Conservation (phyloP, 2,888 invertebrate genomes). For the Silvanus unidentatus region DNA sequence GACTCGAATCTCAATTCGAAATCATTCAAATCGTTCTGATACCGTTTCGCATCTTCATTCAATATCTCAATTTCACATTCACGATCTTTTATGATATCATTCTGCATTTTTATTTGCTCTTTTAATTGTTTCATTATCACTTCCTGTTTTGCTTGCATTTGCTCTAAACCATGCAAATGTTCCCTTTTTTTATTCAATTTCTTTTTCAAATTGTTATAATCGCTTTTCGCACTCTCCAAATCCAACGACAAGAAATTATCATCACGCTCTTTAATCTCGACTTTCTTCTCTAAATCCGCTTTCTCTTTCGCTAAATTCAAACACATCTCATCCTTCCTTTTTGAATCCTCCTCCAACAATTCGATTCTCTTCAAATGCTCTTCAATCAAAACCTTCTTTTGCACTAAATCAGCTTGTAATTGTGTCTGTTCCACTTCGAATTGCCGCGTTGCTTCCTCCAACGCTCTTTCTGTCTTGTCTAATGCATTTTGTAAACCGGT, state of each 20-base stretch:
- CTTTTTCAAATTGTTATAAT: conserved; percentile 17
- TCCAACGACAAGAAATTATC: conserved; percentile 6
- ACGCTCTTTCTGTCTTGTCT: conserved; percentile 51
- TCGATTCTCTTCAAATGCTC: conserved; percentile 52
- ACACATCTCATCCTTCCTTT: conserved; percentile 55
- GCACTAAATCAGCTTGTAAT: conserved; percentile 52
- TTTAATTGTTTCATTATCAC: conserved; percentile 28
- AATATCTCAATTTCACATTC: conserved; percentile 53
- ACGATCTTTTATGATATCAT: conserved; percentile 39
- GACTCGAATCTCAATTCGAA: conserved; percentile 45
- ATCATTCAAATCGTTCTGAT: conserved; percentile 50
- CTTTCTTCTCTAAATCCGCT: conserved; percentile 49
- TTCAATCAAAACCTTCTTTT: conserved; percentile 52
- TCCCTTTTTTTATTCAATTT: conserved; percentile 32
- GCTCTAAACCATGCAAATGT: conserved; percentile 20
- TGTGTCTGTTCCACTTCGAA: conserved; percentile 51
- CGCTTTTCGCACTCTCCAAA: conserved; percentile 40
- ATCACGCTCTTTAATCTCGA: conserved; percentile 31
- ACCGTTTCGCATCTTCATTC: conserved; percentile 49
- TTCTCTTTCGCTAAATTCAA: conserved; percentile 55
- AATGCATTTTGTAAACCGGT: conserved; percentile 52
- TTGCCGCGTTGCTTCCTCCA: conserved; percentile 46
- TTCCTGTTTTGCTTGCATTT: conserved; percentile 15
- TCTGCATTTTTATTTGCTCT: conserved; percentile 29
- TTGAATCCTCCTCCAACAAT: conserved; percentile 52